Evolutionary conservation across 1,140 invertebrate genomes (phyloP).

Genomic region (Trichonephila clavata): DNA sequence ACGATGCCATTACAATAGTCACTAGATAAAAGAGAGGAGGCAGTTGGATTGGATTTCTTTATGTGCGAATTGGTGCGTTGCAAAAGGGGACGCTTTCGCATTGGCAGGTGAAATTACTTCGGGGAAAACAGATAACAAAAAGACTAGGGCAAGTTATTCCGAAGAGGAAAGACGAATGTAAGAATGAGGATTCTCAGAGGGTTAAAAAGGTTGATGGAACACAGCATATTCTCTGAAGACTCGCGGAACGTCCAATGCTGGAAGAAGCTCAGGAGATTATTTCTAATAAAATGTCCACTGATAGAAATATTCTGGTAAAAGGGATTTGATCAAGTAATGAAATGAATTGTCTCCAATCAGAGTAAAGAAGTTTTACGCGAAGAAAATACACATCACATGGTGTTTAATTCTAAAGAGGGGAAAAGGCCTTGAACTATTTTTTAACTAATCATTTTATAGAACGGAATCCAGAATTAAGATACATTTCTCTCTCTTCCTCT

Average conservation of each 20-base stretch:
- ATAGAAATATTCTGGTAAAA: no score
- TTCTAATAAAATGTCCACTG: background rate
- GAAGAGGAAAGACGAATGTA: background rate
- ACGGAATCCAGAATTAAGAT: no score
- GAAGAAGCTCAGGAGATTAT: background rate
- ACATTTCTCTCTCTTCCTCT: no score
- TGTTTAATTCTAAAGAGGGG: no score
- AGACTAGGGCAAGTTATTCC: background rate
- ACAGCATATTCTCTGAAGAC: background rate
- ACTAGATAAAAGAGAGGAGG: background rate
- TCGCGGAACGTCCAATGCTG: background rate
- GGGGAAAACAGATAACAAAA: background rate
- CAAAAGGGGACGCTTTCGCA: background rate
- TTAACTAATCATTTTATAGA: no score
- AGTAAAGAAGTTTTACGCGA: no score
- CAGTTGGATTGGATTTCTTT: background rate
- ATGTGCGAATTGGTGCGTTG: background rate
- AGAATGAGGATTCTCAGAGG: background rate
- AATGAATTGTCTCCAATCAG: no score
- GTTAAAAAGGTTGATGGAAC: background rate
- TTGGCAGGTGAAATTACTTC: constrained; percentile 26
- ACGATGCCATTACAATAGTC: constrained; percentile 4
- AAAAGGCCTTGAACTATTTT: no score
- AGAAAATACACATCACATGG: no score
- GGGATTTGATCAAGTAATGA: no score